Conservation (phyloP, 1,140 invertebrate genomes). For the Aphaenogaster rudis region DNA sequence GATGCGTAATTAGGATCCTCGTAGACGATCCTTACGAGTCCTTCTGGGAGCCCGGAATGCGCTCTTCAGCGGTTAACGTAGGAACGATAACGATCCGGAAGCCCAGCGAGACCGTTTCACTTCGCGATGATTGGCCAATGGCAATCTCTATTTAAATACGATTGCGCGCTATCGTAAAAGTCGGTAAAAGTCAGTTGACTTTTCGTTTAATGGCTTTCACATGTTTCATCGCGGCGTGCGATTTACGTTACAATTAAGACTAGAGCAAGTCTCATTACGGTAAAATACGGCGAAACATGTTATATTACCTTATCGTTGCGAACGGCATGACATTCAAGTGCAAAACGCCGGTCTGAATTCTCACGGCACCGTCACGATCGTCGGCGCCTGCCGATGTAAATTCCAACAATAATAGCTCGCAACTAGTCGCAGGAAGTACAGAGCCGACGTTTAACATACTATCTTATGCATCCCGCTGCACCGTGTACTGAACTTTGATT, state of each 20-base stretch:
- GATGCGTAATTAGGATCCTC: conserved; percentile 72
- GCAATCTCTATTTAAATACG: background rate
- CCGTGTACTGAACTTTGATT: conserved; percentile 50
- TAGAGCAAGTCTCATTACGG: conserved; percentile 25
- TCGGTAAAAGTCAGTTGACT: conserved; percentile 14
- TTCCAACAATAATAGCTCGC: conserved; percentile 51
- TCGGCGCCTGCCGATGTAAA: conserved; percentile 52
- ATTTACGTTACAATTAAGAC: conserved; percentile 26
- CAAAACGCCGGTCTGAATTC: conserved; percentile 55
- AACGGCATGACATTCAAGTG: conserved; percentile 72
- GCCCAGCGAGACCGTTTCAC: conserved; percentile 1
- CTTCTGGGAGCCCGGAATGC: conserved; percentile 57
- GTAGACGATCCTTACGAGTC: conserved; percentile 59
- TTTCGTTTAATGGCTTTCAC: background rate
- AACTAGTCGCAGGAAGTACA: conserved; percentile 57
- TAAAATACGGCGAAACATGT: conserved; percentile 49
- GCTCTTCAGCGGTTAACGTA: conserved; percentile 29
- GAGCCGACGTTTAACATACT: conserved; percentile 50
- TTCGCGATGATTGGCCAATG: background rate
- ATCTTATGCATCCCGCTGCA: conserved; percentile 42
- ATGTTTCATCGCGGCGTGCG: background rate
- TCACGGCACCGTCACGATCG: conserved; percentile 57
- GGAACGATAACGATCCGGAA: conserved; percentile 34
- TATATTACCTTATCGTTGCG: conserved; percentile 63
- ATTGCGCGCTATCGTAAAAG: background rate